phyloP scores from a whole-genome alignment of 2,113 vertebrate genomes.

The Mus spicilegus region DNA sequence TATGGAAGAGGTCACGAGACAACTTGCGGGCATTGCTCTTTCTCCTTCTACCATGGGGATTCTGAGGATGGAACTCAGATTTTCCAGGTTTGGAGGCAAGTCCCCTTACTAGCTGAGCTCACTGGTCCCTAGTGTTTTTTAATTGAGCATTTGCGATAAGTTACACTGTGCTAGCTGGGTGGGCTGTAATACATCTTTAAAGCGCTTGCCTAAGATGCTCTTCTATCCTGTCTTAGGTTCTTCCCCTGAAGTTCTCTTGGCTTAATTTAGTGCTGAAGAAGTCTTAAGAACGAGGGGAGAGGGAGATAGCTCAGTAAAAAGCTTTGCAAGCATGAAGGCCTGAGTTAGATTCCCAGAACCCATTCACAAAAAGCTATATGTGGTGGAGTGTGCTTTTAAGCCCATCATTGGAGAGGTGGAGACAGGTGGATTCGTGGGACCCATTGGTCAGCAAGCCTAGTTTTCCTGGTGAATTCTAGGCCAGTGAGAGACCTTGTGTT shows the following conservation, averaged over 20 bases:
- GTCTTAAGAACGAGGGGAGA: not conserved
- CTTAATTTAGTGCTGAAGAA: not conserved
- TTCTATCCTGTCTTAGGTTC: not conserved
- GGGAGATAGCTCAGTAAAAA: not conserved
- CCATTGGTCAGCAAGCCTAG: not conserved
- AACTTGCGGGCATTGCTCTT: not conserved
- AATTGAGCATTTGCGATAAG: slow-evolving; percentile 49
- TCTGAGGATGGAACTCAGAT: not conserved
- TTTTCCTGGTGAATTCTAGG: not conserved
- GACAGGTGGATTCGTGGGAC: not conserved
- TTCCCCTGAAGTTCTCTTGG: not conserved
- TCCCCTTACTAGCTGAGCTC: not conserved
- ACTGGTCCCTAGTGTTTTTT: slow-evolving; percentile 11
- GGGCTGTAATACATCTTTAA: not conserved
- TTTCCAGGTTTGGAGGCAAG: too few relatives aligned
- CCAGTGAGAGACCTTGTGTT: not conserved
- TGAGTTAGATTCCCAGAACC: not conserved
- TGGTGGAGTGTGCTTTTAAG: not conserved
- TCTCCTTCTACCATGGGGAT: not conserved
- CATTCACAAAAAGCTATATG: not conserved
- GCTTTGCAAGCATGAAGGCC: not conserved
- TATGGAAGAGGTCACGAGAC: not conserved
- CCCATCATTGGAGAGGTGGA: not conserved
- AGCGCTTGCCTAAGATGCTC: not conserved
- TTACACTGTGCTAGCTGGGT: not conserved